phyloP scores from a whole-genome alignment of 2,888 invertebrate genomes.

The Chironomus tentans region DNA sequence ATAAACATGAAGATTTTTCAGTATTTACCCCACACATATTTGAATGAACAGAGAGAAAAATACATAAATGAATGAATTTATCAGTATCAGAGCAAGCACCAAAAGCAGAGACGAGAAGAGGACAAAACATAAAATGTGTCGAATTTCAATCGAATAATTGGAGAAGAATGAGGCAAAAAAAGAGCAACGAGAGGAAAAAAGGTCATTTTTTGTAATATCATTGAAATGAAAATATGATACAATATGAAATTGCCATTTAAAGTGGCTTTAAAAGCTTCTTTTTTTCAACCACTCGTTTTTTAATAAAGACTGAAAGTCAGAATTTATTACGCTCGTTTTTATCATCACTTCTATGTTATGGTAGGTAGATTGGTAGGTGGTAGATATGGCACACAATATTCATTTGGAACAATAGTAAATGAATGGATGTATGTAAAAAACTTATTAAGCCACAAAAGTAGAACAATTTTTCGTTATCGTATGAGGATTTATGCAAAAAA shows the following conservation, averaged over 20 bases:
- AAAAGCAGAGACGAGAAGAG: too few species aligned
- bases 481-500: neutral
- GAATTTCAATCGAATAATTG: neutral
- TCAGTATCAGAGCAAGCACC: neutral
- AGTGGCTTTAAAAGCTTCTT: neutral
- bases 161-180: too few species aligned
- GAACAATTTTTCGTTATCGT: neutral
- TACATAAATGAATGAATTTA: neutral
- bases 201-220: neutral
- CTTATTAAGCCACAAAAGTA: conserved; percentile 2
- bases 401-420: conserved; percentile 2
- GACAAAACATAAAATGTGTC: neutral
- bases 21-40: too few species aligned
- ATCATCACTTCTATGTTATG: neutral
- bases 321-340: neutral
- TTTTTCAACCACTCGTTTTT: neutral
- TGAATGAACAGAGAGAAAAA: neutral
- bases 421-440: neutral
- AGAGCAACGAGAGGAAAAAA: neutral
- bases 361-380: neutral
- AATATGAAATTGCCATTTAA: neutral
- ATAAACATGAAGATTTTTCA: too few species aligned
- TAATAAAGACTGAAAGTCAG: neutral
- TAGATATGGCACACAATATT: neutral
- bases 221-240: neutral